Evolutionary conservation across 2,888 invertebrate species (phyloP), one percentile per base, ranked within the genome.

Genomic region (Lacanobia wlatinum): DNA sequence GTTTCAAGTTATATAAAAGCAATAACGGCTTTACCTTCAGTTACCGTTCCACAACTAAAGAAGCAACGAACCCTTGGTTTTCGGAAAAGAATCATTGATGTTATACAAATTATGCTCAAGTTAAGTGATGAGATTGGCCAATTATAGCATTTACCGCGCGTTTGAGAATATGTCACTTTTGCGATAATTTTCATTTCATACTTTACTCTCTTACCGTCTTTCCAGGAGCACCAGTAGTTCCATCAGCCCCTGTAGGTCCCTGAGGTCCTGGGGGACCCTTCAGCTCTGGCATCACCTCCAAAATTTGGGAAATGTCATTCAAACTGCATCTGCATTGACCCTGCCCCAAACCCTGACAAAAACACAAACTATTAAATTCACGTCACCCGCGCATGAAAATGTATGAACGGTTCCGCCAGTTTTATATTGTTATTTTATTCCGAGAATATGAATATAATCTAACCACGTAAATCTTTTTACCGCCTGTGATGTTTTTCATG

Each of bases 141-240:
- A n/a, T 10, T n/a, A 9, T 9, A 50, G n/a, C n/a, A 50, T 8
- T 50, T 10, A 10, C 5, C 14, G 4, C n/a, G 50, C 9, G n/a
- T 50, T 50, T 21, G 14, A 4, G 10, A n/a, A 50, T 50, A n/a
- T 10, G 9, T n/a, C 4, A 21, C 3, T 53, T 23, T 53, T 14
- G 52, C 14, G 6, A 23, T 23, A 12, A 23, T 23, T 23, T 53
- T 23, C 12, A 53, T 23, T 23, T 1, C 28, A 34, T 9, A 16
- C 2, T 18, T n/a, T 2, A 43, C 16, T n/a, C 12, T 81, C 95
- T 96, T 96, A 98, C 98, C 93, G 98, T 98, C 88, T 97, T 97
- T 80, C 98, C 98, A 78, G 98, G 98, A 74, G 97, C 97, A 43
- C 98, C 98, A 43, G 97, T 97, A 85, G 97, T 98, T 43, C 98